A percentile compares a stretch with the other conserved stretches of the same genome.
phyloP scores from a whole-genome alignment of 2,113 vertebrate genomes.

The Pholis gunnellus region DNA sequence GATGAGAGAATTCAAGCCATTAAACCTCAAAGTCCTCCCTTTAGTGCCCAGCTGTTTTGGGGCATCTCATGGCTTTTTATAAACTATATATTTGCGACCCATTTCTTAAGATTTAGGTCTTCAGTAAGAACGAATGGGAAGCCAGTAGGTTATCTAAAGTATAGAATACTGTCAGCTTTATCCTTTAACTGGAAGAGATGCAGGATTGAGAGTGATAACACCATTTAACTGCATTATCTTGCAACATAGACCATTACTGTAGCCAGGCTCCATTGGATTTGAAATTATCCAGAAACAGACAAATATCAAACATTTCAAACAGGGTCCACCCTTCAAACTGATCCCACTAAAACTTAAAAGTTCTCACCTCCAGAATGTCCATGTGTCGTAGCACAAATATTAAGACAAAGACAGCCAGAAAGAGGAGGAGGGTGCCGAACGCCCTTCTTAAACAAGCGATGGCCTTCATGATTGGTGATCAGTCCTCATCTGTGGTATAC shows the following conservation, averaged over 20 bases:
- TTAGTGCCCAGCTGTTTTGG: too few species aligned
- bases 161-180: neutral
- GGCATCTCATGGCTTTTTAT: too few species aligned
- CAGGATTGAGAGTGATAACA: neutral
- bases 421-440: neutral
- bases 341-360: neutral
- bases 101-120: too few species aligned
- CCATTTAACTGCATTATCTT: neutral
- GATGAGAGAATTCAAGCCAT: neutral
- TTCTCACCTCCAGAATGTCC: conserved; percentile 13
- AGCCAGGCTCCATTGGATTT: too few species aligned
- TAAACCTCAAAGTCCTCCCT: too few species aligned
- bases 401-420: neutral
- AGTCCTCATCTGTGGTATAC: neutral
- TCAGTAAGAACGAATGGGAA: too few species aligned
- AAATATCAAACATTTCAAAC: neutral
- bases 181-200: neutral
- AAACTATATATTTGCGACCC: too few species aligned
- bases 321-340: neutral
- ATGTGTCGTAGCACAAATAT: neutral
- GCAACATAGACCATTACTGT: too few species aligned
- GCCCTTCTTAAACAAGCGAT: neutral
- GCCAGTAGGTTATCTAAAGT: too few species aligned
- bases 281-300: neutral
- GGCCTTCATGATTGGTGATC: neutral